Conservation (phyloP, 2,113 vertebrate species). For the Amphilophus citrinellus region DNA sequence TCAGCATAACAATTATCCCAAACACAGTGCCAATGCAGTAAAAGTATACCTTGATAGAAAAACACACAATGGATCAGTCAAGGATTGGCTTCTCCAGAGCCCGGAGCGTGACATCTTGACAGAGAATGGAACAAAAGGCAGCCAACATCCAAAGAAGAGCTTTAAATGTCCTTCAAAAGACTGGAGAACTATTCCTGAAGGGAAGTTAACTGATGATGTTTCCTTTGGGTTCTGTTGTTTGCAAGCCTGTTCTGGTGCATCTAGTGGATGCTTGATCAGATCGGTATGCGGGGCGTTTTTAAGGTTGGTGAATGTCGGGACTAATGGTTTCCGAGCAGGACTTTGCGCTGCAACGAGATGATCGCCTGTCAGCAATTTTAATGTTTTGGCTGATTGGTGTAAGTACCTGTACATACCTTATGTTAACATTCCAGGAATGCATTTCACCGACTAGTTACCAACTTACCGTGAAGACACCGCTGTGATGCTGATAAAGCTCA, state of each 20-base stretch:
- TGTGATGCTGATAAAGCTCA: not conserved
- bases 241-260: not conserved
- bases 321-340: constrained; percentile 10
- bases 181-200: not conserved
- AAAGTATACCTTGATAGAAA: not conserved
- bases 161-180: not conserved
- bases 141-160: not conserved
- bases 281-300: not conserved
- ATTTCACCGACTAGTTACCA: not conserved
- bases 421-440: not conserved
- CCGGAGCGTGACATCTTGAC: not conserved
- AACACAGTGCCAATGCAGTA: not conserved
- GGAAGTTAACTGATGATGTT: not conserved
- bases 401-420: not conserved
- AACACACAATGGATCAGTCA: not conserved
- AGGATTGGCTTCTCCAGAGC: not conserved
- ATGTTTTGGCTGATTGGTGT: not conserved
- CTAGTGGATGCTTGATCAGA: not conserved
- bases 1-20: not conserved
- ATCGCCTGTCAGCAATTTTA: constrained; percentile 8
- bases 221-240: not conserved
- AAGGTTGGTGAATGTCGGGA: not conserved
- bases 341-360: not conserved
- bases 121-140: not conserved
- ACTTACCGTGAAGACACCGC: not conserved